phyloP scores from a whole-genome alignment of 1,140 invertebrate species.

The Drosophila chauvacae region DNA sequence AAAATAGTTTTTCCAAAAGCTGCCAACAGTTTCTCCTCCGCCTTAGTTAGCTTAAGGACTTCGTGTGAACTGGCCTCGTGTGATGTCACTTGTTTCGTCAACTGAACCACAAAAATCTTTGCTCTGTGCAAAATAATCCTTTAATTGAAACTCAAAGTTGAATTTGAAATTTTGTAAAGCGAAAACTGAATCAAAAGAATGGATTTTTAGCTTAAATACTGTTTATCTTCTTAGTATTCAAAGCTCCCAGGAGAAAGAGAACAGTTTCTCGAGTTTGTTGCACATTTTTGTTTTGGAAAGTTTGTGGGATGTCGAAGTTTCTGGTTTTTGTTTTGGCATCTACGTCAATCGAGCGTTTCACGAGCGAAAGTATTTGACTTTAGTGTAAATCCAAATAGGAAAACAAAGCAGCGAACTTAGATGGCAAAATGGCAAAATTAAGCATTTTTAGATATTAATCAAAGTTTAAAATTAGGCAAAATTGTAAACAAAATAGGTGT shows the following conservation, averaged over 20 bases:
- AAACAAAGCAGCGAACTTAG: neutral
- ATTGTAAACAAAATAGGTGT: too few species aligned
- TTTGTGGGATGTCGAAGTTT: conserved; percentile 11
- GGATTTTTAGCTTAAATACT: neutral
- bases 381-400: conserved; percentile 9
- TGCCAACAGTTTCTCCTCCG: conserved; percentile 8
- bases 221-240: neutral
- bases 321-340: conserved; percentile 27
- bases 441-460: neutral
- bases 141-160: neutral
- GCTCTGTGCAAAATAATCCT: conserved; percentile 6
- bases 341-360: conserved; percentile 28
- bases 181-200: neutral
- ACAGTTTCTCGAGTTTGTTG: neutral
- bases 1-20: conserved; percentile 17
- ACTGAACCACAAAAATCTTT: conserved; percentile 3
- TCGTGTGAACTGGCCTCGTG: conserved; percentile 13
- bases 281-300: conserved; percentile 39
- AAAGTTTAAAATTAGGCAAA: neutral
- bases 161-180: conserved; percentile 5
- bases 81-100: conserved; percentile 11
- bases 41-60: neutral
- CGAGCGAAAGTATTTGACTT: conserved; percentile 42
- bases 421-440: neutral
- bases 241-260: neutral